These are phyloP conservation scores for Tuberolachnus salignus DNA, from an alignment of 2,888 invertebrate genomes.

Conservation along the genomic window DNA sequence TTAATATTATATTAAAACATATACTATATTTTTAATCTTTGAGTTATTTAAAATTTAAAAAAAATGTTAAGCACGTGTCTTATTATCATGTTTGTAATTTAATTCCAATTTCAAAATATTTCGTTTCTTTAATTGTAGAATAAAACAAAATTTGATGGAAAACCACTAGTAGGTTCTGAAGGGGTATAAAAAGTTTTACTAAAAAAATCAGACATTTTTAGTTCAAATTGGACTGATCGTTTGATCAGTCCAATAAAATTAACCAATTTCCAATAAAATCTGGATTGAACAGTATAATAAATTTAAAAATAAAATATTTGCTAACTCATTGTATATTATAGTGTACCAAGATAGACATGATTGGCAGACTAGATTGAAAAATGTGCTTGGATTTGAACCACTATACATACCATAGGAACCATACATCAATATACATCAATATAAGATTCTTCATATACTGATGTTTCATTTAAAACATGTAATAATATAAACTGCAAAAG, in stretches of 20 bases:
- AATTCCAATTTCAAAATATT: too few relatives aligned
- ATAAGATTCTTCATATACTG: not conserved
- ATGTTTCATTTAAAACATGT: not conserved
- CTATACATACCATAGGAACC: too few relatives aligned
- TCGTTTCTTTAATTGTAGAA: conserved; percentile 12
- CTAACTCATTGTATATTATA: not conserved
- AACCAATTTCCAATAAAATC: not conserved
- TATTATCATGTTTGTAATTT: too few relatives aligned
- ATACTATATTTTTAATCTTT: too few relatives aligned
- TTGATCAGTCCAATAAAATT: too few relatives aligned
- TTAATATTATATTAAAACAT: too few relatives aligned
- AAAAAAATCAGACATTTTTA: not conserved
- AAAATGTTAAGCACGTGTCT: too few relatives aligned
- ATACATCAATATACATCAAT: not conserved
- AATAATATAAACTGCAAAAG: too few relatives aligned
- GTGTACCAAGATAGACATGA: conserved; percentile 5
- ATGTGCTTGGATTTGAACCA: not conserved
- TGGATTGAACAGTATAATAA: not conserved
- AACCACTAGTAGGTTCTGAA: not conserved
- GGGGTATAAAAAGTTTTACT: not conserved
- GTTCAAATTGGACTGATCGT: too few relatives aligned
- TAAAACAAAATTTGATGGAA: not conserved
- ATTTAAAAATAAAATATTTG: not conserved
- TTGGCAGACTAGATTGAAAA: conserved; percentile 4
- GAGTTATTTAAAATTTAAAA: too few relatives aligned